Evolutionary conservation across 2,888 invertebrate species (phyloP).

Genomic region (Philopedon plagiatum): DNA sequence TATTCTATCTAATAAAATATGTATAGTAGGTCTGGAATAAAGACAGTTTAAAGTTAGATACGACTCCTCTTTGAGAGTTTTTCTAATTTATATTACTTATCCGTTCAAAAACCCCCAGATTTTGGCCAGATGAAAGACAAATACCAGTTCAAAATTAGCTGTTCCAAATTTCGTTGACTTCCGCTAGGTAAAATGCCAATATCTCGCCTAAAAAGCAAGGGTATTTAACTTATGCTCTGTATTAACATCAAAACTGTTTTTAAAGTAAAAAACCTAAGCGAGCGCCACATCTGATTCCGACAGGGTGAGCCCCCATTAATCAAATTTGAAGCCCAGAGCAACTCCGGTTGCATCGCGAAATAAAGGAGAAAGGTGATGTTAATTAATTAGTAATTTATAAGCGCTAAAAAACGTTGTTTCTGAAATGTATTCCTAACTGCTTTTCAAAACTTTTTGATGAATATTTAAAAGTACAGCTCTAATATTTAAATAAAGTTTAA

Average conservation of each 20-base stretch:
- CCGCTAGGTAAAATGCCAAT: too few relatives aligned
- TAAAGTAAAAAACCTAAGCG: constrained; percentile 16
- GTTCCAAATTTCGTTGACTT: too few relatives aligned
- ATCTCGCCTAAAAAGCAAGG: neutral
- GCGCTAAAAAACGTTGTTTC: constrained; percentile 37
- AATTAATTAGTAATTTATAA: constrained; percentile 46
- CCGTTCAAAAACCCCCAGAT: too few relatives aligned
- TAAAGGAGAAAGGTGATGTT: constrained; percentile 43
- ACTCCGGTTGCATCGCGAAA: constrained; percentile 34
- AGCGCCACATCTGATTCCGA: constrained; percentile 61
- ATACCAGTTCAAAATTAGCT: too few relatives aligned
- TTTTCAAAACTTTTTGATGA: constrained; percentile 36
- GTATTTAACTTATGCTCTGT: neutral
- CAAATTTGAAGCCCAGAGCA: constrained; percentile 58
- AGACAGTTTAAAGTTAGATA: too few relatives aligned
- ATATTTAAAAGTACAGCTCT: neutral
- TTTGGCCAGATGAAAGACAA: too few relatives aligned
- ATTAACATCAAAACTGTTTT: constrained; percentile 29
- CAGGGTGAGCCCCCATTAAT: constrained; percentile 61
- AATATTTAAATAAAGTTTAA: constrained; percentile 20
- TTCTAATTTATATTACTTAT: neutral
- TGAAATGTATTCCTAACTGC: constrained; percentile 19
- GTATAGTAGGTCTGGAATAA: too few relatives aligned
- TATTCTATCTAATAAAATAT: too few relatives aligned
- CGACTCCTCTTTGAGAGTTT: neutral